These are phyloP conservation scores for Drosophila ambigua DNA, from an alignment of 1,140 invertebrate species.

Conservation along the genomic window DNA sequence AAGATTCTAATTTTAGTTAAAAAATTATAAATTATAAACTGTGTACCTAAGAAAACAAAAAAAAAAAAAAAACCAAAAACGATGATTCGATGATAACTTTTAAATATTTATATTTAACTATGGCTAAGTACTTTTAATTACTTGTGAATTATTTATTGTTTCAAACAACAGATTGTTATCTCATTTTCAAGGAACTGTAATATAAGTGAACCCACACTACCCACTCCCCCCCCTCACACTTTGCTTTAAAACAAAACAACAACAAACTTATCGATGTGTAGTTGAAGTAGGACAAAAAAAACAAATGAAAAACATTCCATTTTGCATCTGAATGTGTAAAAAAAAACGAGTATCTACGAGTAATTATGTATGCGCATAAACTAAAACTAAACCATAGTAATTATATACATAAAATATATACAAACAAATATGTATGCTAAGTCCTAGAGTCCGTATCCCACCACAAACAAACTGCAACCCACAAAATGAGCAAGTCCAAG, in stretches of 20 bases:
- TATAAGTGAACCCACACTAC: slow-evolving; percentile 12
- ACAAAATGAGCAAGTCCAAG: slow-evolving; percentile 66
- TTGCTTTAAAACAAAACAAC: slow-evolving; percentile 14
- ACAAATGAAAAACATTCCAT: slow-evolving; percentile 11
- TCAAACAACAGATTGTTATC: slow-evolving; percentile 59
- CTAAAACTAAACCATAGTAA: slow-evolving; percentile 12
- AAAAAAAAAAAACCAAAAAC: background rate
- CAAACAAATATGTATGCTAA: slow-evolving; percentile 21
- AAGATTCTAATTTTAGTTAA: slow-evolving; percentile 43
- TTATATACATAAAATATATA: slow-evolving; percentile 20
- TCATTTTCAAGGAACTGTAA: slow-evolving; percentile 52
- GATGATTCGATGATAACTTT: slow-evolving; percentile 8
- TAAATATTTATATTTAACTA: slow-evolving; percentile 37
- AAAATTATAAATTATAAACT: slow-evolving; percentile 57
- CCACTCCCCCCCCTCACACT: background rate
- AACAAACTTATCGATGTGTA: slow-evolving; percentile 58
- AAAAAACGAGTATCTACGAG: slow-evolving; percentile 4
- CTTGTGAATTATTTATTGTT: slow-evolving; percentile 53
- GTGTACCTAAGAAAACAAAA: slow-evolving; percentile 64
- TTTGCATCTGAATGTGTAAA: slow-evolving; percentile 47
- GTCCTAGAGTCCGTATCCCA: slow-evolving; percentile 68
- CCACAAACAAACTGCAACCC: slow-evolving; percentile 73
- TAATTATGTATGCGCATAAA: slow-evolving; percentile 23
- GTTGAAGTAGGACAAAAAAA: slow-evolving; percentile 27
- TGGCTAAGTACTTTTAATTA: slow-evolving; percentile 61